A percentile compares a stretch with the other conserved stretches of the same genome.
Evolutionary conservation across 2,113 vertebrate species (phyloP).

Genomic region (Rhynchomys soricoides): DNA sequence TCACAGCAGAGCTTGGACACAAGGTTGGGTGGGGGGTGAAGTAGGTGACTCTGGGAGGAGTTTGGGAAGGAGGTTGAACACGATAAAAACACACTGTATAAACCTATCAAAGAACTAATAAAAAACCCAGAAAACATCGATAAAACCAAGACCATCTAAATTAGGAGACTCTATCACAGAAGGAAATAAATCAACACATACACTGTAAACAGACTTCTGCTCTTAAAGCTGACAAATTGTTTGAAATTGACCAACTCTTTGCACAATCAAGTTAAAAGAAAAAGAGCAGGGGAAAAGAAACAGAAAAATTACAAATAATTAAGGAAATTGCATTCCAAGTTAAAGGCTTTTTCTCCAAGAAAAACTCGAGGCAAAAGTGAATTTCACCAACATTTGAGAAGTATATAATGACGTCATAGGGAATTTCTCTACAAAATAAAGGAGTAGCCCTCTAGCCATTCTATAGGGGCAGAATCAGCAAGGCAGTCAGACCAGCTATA

Average conservation of each 20-base stretch:
- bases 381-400: background rate
- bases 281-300: background rate
- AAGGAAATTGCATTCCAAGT: background rate
- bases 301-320: background rate
- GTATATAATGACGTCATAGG: background rate
- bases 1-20: background rate
- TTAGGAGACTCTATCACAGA: background rate
- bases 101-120: background rate
- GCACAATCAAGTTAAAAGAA: background rate
- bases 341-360: background rate
- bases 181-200: background rate
- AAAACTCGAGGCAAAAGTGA: background rate
- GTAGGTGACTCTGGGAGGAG: background rate
- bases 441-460: background rate
- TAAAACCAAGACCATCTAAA: background rate
- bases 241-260: background rate
- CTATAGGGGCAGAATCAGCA: background rate
- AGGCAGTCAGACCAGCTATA: background rate
- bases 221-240: background rate
- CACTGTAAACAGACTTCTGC: background rate
- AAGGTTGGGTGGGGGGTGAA: background rate
- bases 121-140: background rate
- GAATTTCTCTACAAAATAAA: background rate
- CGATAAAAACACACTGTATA: background rate
- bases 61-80: background rate